Percentiles rank a stretch among this genome's conserved stretches.
Evolutionary conservation across 2,888 invertebrate genomes (phyloP).

Genomic region (Nephrotoma guestfalica): DNA sequence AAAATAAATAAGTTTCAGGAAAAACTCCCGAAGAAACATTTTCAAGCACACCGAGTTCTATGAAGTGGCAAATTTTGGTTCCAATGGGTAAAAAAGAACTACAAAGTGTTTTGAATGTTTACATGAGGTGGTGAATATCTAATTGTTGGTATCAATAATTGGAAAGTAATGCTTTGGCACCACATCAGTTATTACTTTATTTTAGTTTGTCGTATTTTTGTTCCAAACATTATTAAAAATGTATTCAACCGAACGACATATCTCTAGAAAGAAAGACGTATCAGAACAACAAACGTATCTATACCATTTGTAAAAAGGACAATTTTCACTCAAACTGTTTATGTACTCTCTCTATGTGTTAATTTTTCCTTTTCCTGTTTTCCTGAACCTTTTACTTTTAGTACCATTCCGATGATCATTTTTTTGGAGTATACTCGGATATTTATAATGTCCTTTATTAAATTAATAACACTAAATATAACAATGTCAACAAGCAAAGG

Average conservation of each 20-base stretch:
- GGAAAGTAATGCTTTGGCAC: too few relatives aligned
- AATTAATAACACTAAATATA: neutral
- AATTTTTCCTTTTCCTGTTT: neutral
- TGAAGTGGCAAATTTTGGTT: too few relatives aligned
- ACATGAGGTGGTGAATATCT: too few relatives aligned
- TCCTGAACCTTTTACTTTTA: neutral
- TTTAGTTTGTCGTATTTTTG: too few relatives aligned
- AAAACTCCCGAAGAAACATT: too few relatives aligned
- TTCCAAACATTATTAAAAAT: neutral
- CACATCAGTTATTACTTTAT: too few relatives aligned
- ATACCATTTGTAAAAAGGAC: neutral
- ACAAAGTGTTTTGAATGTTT: too few relatives aligned
- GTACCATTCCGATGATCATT: neutral
- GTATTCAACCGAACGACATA: neutral
- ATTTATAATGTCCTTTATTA: neutral
- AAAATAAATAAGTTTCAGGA: too few relatives aligned
- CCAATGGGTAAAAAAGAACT: too few relatives aligned
- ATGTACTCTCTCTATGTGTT: neutral
- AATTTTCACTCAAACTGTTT: neutral
- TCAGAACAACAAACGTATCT: neutral
- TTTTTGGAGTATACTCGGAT: neutral
- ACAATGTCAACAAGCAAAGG: neutral
- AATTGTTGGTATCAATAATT: too few relatives aligned
- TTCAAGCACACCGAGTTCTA: too few relatives aligned
- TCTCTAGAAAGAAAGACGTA: neutral